Conservation (phyloP, 1,140 invertebrate species). For the Trachymyrmex septentrionalis region DNA sequence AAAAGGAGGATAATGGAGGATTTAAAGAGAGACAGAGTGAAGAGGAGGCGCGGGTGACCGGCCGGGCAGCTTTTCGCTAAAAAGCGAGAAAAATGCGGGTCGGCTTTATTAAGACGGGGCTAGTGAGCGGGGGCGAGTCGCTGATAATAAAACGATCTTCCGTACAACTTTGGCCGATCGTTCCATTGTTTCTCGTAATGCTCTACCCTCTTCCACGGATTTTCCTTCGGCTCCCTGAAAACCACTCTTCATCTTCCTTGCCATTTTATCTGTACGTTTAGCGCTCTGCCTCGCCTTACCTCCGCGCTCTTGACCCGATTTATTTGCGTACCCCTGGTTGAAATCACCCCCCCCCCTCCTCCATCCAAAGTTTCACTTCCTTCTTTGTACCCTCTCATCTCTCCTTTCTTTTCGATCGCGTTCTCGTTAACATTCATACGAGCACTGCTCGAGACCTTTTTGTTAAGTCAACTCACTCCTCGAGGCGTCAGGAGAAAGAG, state of each 20-base stretch:
- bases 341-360: conserved; percentile 73
- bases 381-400: background rate
- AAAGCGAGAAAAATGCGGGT: conserved; percentile 55
- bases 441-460: conserved; percentile 65
- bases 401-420: conserved; percentile 66
- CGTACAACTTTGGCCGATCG: conserved; percentile 64
- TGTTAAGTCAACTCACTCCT: conserved; percentile 71
- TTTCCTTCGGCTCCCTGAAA: conserved; percentile 15
- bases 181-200: conserved; percentile 71
- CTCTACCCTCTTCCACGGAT: conserved; percentile 36
- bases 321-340: conserved; percentile 31
- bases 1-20: conserved; percentile 74
- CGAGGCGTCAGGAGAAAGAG: conserved; percentile 65
- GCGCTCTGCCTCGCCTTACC: conserved; percentile 4
- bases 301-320: conserved; percentile 68
- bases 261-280: conserved; percentile 16
- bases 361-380: conserved; percentile 29
- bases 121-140: background rate
- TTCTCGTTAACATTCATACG: conserved; percentile 76
- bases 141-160: conserved; percentile 73
- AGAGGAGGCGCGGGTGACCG: conserved; percentile 7
- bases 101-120: conserved; percentile 74
- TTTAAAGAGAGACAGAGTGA: conserved; percentile 54
- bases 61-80: conserved; percentile 68
- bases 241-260: background rate